Evolutionary conservation across 1,140 invertebrate genomes (phyloP).

Genomic region (Cydia strobilella): DNA sequence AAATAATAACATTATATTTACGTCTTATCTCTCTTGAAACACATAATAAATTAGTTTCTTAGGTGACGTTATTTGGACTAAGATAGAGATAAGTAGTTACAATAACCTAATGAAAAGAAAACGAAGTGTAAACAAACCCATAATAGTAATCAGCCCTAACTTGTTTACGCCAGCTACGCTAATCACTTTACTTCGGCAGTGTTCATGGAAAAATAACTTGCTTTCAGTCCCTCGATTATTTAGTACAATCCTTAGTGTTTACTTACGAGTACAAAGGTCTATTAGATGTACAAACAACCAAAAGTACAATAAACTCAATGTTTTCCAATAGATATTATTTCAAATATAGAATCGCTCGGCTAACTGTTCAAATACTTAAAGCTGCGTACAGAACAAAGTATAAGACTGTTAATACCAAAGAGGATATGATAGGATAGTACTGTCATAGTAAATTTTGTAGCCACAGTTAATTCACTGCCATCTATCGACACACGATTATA

Average conservation of each 20-base stretch:
- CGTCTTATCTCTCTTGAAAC: not conserved
- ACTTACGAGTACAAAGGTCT: too few relatives aligned
- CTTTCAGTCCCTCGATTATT: not conserved
- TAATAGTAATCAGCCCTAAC: not conserved
- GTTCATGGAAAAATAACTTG: not conserved
- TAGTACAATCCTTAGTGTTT: not conserved
- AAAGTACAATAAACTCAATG: not conserved
- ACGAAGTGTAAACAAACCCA: not conserved
- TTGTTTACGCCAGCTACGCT: not conserved
- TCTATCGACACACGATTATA: too few relatives aligned
- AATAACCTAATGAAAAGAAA: not conserved
- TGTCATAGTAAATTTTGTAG: too few relatives aligned
- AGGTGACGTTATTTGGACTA: not conserved
- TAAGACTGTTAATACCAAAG: not conserved
- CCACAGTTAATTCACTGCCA: too few relatives aligned
- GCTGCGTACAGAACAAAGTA: not conserved
- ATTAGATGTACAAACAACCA: not conserved
- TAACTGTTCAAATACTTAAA: not conserved
- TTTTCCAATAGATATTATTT: not conserved
- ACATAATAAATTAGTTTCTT: not conserved
- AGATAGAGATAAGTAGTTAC: not conserved
- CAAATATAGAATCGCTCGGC: not conserved
- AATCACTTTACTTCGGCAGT: not conserved
- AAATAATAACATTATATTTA: not conserved
- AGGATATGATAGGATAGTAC: too few relatives aligned